Conservation (phyloP, 2,113 vertebrate species). For the Galbula dea region DNA sequence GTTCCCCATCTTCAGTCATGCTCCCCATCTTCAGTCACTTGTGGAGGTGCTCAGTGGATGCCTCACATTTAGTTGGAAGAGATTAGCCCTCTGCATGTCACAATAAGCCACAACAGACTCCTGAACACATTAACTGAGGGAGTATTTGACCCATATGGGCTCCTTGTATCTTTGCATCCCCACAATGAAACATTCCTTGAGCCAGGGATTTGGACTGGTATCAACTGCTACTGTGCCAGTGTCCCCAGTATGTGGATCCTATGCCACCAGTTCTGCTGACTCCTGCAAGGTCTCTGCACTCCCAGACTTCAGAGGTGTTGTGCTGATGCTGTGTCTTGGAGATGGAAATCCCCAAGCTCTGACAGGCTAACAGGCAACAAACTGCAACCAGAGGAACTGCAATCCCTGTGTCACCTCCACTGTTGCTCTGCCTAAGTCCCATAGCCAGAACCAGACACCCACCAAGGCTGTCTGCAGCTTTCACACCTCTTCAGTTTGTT, state of each 20-base stretch:
- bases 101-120: not conserved
- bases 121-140: not conserved
- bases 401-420: not conserved
- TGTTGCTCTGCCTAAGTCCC: not conserved
- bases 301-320: not conserved
- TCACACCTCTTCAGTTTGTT: not conserved
- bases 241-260: not conserved
- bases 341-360: not conserved
- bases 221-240: not conserved
- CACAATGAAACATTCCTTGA: rapidly evolving
- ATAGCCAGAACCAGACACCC: not conserved
- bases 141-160: not conserved
- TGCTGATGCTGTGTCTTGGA: not conserved
- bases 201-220: not conserved
- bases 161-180: not conserved
- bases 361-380: not conserved
- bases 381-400: not conserved
- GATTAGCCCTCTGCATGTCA: not conserved
- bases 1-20: not conserved
- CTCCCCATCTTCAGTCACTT: not conserved
- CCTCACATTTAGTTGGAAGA: not conserved
- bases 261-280: not conserved
- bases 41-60: not conserved
- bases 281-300: not conserved
- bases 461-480: rapidly evolving